Evolutionary conservation across 23 tunicate genomes (phyloP).

Genomic region (Styela clava): DNA sequence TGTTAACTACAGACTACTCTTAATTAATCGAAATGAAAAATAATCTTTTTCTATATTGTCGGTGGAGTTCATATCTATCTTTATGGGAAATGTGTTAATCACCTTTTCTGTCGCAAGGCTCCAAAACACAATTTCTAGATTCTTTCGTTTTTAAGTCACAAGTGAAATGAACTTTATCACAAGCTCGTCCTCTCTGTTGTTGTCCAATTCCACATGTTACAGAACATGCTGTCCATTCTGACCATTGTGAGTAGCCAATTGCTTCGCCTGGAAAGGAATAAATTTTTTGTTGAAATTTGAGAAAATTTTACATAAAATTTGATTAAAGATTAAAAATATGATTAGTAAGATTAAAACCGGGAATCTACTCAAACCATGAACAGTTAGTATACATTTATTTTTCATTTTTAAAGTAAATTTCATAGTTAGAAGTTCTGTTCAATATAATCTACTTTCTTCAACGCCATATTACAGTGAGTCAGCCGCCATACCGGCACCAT

Average conservation of each 20-base stretch:
- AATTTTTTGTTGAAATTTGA: too few relatives aligned
- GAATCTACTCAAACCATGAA: not conserved
- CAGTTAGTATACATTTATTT: too few relatives aligned
- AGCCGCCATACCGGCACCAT: not conserved
- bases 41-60: too few relatives aligned
- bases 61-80: too few relatives aligned
- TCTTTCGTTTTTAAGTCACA: conserved; percentile 70
- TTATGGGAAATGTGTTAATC: too few relatives aligned
- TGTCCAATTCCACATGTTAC: conserved; percentile 85
- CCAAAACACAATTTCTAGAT: conserved; percentile 44
- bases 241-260: conserved; percentile 82
- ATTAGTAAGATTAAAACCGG: not conserved
- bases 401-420: too few relatives aligned
- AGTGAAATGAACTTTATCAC: conserved; percentile 58
- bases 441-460: not conserved
- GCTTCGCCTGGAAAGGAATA: conserved; percentile 30
- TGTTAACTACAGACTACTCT: not conserved
- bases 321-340: not conserved
- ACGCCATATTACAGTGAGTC: not conserved
- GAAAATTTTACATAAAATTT: too few relatives aligned
- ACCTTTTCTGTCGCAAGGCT: conserved; percentile 64
- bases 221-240: conserved; percentile 80
- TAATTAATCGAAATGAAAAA: too few relatives aligned
- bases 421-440: too few relatives aligned
- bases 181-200: conserved; percentile 77